Base-by-base conservation (phyloP, 2,888 invertebrate genomes). In the Micropterix aruncella region DNA sequence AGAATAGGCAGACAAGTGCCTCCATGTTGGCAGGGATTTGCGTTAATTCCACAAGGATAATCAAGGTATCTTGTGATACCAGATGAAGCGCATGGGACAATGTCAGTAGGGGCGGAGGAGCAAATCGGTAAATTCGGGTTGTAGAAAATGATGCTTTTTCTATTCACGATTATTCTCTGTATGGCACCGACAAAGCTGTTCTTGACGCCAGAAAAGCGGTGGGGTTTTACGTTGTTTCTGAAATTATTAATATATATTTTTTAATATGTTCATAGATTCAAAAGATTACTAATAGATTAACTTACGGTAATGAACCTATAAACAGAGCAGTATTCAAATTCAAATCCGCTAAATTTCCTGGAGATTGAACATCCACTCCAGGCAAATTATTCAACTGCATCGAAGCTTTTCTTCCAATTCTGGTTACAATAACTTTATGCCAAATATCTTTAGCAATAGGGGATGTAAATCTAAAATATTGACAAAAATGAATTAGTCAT, bases 181-280 rank as follows among this genome's bases (percentile, higher is more conserved):
- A 92, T 76, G 14, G 87, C 86, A 45, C 92, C 92, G 56, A 78
- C 75, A 57, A 91, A 82, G 56, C 87, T 86, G 58, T 79, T 79
- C 56, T 75, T 75, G 55, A 78, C 76, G 48, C 79, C 80, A 38
- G 79, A 77, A 57, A 80, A 66, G 54, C 75, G 75, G 63, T 82
- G 80, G 43, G 80, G 74, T 56, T 80, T 79, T 53, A 77, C 68
- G 72, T 79, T 78, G 46, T 76, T 74, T 52, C 83, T 82, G 57
- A 40, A 53, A 27, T 27, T 27, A 27, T 27, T 27, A 7, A 27
- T 27, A 12, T 27, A 27, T 27, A 27, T 27, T 27, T 12, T 7
- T 27, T n/a, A n/a, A n/a, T n/a, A n/a, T n/a, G n/a, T n/a, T n/a
- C n/a, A n/a, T n/a, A n/a, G n/a, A n/a, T n/a, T n/a, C n/a, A n/a